Conservation (phyloP, 2,797 vertebrate genomes). For the Sebastolobus altivelis region DNA sequence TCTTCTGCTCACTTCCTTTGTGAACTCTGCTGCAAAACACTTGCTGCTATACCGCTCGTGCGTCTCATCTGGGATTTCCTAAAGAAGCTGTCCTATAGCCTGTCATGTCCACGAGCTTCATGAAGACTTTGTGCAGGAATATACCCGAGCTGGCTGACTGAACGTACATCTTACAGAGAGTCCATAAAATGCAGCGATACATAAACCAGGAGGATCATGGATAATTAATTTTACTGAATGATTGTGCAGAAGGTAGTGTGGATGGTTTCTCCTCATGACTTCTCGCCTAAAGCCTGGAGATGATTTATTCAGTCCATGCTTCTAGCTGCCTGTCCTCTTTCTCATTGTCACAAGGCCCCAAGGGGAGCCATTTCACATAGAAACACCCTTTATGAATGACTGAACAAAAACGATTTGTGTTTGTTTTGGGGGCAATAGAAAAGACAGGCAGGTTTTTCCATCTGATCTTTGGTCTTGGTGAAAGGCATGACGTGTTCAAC, state of each 20-base stretch:
- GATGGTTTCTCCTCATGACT: slow-evolving; percentile 31
- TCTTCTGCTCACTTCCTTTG: not conserved
- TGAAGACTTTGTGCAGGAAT: not conserved
- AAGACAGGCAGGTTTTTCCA: slow-evolving; percentile 2
- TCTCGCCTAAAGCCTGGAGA: slow-evolving; percentile 42
- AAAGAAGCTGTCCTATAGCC: slow-evolving; percentile 13
- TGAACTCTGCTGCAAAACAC: slow-evolving; percentile 24
- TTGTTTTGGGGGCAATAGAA: not conserved
- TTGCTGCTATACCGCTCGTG: not conserved
- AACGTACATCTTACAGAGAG: slow-evolving; percentile 7
- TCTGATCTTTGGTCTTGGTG: not conserved
- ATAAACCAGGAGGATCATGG: slow-evolving; percentile 14
- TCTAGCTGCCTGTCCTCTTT: slow-evolving; percentile 41
- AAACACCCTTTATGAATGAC: slow-evolving; percentile 29
- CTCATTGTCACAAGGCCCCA: slow-evolving; percentile 33
- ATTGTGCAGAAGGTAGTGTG: slow-evolving; percentile 25
- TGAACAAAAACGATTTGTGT: slow-evolving; percentile 29
- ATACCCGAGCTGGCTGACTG: slow-evolving; percentile 2
- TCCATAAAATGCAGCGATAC: slow-evolving; percentile 14
- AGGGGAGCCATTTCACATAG: slow-evolving; percentile 38
- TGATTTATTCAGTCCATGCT: slow-evolving; percentile 62
- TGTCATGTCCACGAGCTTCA: not conserved
- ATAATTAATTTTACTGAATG: slow-evolving; percentile 55
- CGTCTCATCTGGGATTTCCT: slow-evolving; percentile 12
- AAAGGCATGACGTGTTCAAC: slow-evolving; percentile 21